These are phyloP conservation scores for Brachystomella parvula DNA, from an alignment of 1,140 invertebrate genomes.

Conservation along the genomic window DNA sequence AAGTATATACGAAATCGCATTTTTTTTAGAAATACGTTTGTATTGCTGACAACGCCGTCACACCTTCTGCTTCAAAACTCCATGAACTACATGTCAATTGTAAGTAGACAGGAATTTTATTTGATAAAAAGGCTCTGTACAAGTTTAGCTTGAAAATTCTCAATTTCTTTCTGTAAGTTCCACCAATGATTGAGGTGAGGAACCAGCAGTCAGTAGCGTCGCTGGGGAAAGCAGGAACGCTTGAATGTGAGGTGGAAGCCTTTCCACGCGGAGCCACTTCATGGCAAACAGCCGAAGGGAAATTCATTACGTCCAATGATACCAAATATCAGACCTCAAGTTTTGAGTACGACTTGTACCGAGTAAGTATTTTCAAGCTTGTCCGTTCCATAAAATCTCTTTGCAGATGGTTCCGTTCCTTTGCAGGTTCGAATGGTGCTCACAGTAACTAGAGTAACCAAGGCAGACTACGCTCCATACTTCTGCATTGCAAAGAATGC, in stretches of 20 bases:
- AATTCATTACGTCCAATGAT: constrained; percentile 58
- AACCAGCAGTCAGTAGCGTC: constrained; percentile 55
- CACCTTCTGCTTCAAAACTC: constrained; percentile 68
- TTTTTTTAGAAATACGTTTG: constrained; percentile 49
- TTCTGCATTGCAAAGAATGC: constrained; percentile 77
- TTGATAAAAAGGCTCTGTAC: neutral
- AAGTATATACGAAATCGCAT: too few species aligned
- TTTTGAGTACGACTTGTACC: constrained; percentile 49
- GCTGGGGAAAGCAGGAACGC: constrained; percentile 55
- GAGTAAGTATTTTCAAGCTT: constrained; percentile 47
- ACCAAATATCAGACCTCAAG: constrained; percentile 58
- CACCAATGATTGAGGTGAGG: constrained; percentile 68
- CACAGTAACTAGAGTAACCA: constrained; percentile 58
- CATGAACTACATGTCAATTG: constrained; percentile 78
- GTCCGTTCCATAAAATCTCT: too few species aligned
- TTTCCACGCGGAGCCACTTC: constrained; percentile 75
- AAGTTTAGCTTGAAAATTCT: neutral
- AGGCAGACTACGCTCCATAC: constrained; percentile 62
- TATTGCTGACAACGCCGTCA: constrained; percentile 77
- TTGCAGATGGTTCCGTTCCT: too few species aligned
- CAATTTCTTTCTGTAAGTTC: constrained; percentile 51
- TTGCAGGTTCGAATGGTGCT: constrained; percentile 55
- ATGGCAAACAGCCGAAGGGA: constrained; percentile 73
- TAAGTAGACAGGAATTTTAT: constrained; percentile 50
- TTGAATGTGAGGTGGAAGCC: constrained; percentile 61